Evolutionary conservation across 2,113 vertebrate genomes (phyloP), one percentile per base, ranked within the genome.

Genomic region (Notiomystis cincta): DNA sequence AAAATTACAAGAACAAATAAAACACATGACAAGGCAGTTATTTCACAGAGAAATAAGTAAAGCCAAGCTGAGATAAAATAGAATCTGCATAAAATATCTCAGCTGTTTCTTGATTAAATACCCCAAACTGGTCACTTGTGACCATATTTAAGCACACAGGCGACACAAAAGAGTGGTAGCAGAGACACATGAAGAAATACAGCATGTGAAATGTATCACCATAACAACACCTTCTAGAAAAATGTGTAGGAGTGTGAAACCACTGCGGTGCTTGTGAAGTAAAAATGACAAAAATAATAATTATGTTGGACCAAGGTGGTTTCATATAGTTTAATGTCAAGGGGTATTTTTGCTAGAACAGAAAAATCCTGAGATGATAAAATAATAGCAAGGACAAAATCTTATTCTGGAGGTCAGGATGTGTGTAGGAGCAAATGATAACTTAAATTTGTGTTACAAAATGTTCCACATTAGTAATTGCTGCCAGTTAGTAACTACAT

Each of bases 161-260:
- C 35, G 33, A 71, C 28, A 35, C 14, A 48, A 45, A 25, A 22
- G 60, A 25, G 27, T 51, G 20, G 13, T 50, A 78, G 28, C 7
- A 70, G 35, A 87, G 37, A 20, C 33, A 40, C 22, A 62, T 0
- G 4, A 48, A 64, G 90, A 84, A 81, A 67, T 28, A 30, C 21
- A 60, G 38, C 10, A 10, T 51, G 33, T 80, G 77, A 93, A 94
- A 87, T 65, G 25, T 33, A 89, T 95, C 77, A 58, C 87, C 81
- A 76, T 93, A 95, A 95, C 80, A 93, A 89, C 69, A 87, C 6
- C 44, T 82, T 89, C 57, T 65, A 76, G 66, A 89, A 66, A 92
- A 79, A 54, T 3, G 25, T 57, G 73, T 91, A 76, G 89, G 95
- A 93, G 72, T 72, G 70, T 89, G 61, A 89, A 94, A 72, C 57